phyloP scores from a whole-genome alignment of 2,113 vertebrate genomes.

The Prochilodus magdalenae region DNA sequence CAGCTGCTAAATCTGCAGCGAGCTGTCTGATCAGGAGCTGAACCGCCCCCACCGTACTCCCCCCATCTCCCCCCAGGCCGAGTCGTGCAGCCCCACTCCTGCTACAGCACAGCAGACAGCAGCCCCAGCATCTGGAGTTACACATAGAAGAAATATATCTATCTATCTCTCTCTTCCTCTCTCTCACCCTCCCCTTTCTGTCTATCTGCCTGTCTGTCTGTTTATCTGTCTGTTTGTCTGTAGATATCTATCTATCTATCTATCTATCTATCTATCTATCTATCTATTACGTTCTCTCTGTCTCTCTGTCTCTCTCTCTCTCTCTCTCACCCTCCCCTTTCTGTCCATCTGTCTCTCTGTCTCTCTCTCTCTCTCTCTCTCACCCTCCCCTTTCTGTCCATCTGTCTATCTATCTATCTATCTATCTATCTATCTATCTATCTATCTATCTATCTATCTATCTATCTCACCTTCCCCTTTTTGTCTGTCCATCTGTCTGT shows the following conservation, averaged over 20 bases:
- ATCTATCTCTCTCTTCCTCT: not conserved
- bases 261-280: not conserved
- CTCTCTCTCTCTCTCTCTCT: conserved; percentile 35
- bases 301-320: not conserved
- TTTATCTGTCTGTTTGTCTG: not conserved
- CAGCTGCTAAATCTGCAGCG: conserved; percentile 13
- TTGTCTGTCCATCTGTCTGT: not conserved
- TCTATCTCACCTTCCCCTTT: not conserved
- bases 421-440: conserved; percentile 14
- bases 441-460: no score
- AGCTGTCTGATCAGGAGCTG: conserved; percentile 5
- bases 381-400: no score
- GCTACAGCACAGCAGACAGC: not conserved
- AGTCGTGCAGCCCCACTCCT: not conserved
- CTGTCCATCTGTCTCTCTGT: not conserved
- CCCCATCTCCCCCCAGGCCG: not conserved
- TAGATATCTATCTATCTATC: not conserved
- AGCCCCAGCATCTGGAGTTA: not conserved
- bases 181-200: conserved; percentile 39
- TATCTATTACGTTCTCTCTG: not conserved
- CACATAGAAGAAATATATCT: not conserved
- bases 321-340: no score
- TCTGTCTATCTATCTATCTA: conserved; percentile 26
- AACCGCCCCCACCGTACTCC: not conserved
- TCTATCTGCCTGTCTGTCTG: not conserved